Evolutionary conservation across 1,140 invertebrate species (phyloP), one percentile per base, ranked within the genome.

Genomic region (Micrasema longulum): DNA sequence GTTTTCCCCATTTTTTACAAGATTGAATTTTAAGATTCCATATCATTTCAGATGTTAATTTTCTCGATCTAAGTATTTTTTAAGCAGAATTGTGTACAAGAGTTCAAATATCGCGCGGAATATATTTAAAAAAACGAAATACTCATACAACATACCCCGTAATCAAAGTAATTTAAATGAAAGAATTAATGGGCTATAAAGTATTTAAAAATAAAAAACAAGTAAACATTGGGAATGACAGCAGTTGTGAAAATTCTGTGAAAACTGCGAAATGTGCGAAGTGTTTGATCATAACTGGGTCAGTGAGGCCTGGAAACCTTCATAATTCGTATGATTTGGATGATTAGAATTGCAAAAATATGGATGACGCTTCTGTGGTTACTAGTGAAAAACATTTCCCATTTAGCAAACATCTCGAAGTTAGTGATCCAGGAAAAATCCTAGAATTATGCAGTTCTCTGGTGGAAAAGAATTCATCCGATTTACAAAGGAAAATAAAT

Each of bases 401-500:
- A 16, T 45, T 2, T 53, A 0, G 9, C 16, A 65, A 41, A 52
- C 60, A 57, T 36, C 64, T 84, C 31, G 78, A 81, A 74, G 55
- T 79, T 48, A 84, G 83, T 60, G 84, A 86, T 77, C 86, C 86
- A 10, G 83, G 82, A 6, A 85, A 84, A 79, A 82, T 87, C 67
- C 77, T 87, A 57, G 79, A 83, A 70, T 77, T 87, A 41, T 78
- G 84, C 4, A 83, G 85, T 79, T 82, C 76, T 70, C 76, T 87
- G 12, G 80, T 77, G 23, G 82, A 86, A 53, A 80, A 81, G 35
- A 78, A 73, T 22, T 83, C 81, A 69, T 77, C 79, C 52, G 76
- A 78, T n/a, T 73, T 87, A 18, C 84, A 87, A 80, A 80, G 78
- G 12, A 85, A 83, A 82, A 80, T 86, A 43, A 87, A 87, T 77